Conservation (phyloP, 1,140 invertebrate genomes). For the Drosophila sp. region DNA sequence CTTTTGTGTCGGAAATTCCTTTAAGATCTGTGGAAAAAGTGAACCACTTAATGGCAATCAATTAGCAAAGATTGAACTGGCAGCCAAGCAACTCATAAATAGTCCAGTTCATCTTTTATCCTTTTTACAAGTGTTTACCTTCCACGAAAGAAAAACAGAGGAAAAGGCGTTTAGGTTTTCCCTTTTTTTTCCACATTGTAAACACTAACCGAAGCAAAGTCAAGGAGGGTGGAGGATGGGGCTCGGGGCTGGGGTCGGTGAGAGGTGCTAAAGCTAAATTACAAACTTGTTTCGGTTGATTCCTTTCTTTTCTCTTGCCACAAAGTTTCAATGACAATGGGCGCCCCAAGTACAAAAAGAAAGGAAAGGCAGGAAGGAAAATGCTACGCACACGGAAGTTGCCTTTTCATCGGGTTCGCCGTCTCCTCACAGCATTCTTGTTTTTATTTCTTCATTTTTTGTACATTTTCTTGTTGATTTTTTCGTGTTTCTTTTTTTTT, state of each 20-base stretch:
- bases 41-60: slow-evolving; percentile 73
- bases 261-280: slow-evolving; percentile 76
- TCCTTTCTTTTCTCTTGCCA: slow-evolving; percentile 37
- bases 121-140: slow-evolving; percentile 37
- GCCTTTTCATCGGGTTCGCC: slow-evolving; percentile 61
- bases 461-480: slow-evolving; percentile 25
- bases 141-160: slow-evolving; percentile 18
- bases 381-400: slow-evolving; percentile 72
- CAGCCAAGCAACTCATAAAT: slow-evolving; percentile 36
- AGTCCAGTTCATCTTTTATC: slow-evolving; percentile 23
- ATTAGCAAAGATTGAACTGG: slow-evolving; percentile 66
- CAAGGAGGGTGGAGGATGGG: neutral
- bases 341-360: neutral
- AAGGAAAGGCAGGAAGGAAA: slow-evolving; percentile 49
- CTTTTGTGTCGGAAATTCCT: slow-evolving; percentile 37
- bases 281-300: slow-evolving; percentile 73
- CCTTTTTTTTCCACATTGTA: slow-evolving; percentile 49
- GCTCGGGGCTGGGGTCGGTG: neutral
- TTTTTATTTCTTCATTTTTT: slow-evolving; percentile 21
- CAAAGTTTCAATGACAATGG: slow-evolving; percentile 74
- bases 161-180: slow-evolving; percentile 52
- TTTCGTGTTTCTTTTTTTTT: slow-evolving; percentile 35
- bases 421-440: slow-evolving; percentile 37
- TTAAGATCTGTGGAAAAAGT: slow-evolving; percentile 32
- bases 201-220: slow-evolving; percentile 28